Percentiles rank a stretch among this genome's conserved stretches.
Conservation (phyloP, 1,140 invertebrate genomes). For the Proctacanthus coquilletti region DNA sequence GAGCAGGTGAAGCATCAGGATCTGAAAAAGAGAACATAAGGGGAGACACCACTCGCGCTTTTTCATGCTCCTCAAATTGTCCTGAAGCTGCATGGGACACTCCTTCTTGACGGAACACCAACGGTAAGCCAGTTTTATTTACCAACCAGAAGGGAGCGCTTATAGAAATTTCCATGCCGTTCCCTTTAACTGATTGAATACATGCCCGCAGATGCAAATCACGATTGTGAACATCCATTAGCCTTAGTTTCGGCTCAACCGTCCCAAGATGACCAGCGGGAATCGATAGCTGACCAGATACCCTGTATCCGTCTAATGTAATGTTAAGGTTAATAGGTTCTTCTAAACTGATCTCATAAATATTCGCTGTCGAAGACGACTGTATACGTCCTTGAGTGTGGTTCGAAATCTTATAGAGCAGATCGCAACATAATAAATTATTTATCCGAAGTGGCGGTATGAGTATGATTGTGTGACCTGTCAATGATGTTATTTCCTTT, state of each 20-base stretch:
- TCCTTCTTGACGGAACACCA: constrained; percentile 89
- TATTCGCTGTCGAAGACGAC: constrained; percentile 30
- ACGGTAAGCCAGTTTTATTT: constrained; percentile 84
- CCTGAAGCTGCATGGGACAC: constrained; percentile 65
- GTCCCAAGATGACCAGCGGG: constrained; percentile 32
- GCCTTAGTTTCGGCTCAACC: constrained; percentile 35
- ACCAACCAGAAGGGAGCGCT: constrained; percentile 88
- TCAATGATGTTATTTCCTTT: constrained; percentile 39
- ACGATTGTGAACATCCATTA: constrained; percentile 55
- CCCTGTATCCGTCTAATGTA: constrained; percentile 67
- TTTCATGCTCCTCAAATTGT: constrained; percentile 89
- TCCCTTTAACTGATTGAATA: constrained; percentile 30
- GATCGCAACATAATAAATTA: constrained; percentile 60
- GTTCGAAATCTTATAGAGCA: constrained; percentile 42
- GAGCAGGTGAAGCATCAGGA: constrained; percentile 51
- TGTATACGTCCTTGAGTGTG: constrained; percentile 39
- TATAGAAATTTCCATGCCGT: constrained; percentile 53
- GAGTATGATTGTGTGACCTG: constrained; percentile 73
- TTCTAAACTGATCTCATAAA: constrained; percentile 48
- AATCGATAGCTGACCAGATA: constrained; percentile 42
- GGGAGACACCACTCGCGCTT: constrained; percentile 81
- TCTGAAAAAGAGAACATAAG: constrained; percentile 88
- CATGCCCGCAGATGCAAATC: constrained; percentile 56
- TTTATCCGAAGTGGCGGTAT: constrained; percentile 67
- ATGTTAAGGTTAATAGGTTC: constrained; percentile 55